Conservation (phyloP, 1,140 invertebrate species). For the Artemia franciscana region DNA sequence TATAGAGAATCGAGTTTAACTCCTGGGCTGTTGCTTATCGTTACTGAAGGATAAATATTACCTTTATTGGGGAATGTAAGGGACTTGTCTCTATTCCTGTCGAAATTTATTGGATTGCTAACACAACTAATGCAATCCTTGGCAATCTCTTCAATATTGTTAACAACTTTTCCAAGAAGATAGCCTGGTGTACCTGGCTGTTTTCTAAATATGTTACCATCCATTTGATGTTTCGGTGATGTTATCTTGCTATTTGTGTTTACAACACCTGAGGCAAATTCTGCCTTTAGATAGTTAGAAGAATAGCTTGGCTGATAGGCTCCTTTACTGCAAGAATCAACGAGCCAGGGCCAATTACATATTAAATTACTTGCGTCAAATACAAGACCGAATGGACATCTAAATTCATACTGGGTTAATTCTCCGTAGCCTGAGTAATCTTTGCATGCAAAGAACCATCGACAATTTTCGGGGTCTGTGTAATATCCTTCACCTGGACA, state of each 20-base stretch:
- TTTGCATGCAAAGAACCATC: conserved; percentile 58
- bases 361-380: conserved; percentile 43
- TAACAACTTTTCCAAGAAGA: conserved; percentile 2
- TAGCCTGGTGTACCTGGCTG: conserved; percentile 7
- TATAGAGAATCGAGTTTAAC: too few species aligned
- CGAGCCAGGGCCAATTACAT: conserved; percentile 62
- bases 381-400: conserved; percentile 53
- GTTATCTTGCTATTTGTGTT: neutral
- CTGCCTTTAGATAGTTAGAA: neutral
- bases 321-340: conserved; percentile 33
- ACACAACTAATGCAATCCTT: too few species aligned
- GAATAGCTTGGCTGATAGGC: conserved; percentile 2
- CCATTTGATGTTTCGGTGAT: neutral
- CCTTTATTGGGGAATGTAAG: too few species aligned
- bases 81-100: too few species aligned
- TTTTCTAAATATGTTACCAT: neutral
- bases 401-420: conserved; percentile 49
- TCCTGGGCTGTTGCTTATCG: too few species aligned
- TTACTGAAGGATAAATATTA: too few species aligned
- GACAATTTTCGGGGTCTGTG: conserved; percentile 54
- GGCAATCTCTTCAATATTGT: neutral
- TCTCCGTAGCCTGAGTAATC: conserved; percentile 38
- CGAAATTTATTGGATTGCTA: too few species aligned
- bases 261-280: neutral
- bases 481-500: conserved; percentile 34